phyloP scores from a whole-genome alignment of 1,140 invertebrate genomes.

The Sinonovacula constricta region DNA sequence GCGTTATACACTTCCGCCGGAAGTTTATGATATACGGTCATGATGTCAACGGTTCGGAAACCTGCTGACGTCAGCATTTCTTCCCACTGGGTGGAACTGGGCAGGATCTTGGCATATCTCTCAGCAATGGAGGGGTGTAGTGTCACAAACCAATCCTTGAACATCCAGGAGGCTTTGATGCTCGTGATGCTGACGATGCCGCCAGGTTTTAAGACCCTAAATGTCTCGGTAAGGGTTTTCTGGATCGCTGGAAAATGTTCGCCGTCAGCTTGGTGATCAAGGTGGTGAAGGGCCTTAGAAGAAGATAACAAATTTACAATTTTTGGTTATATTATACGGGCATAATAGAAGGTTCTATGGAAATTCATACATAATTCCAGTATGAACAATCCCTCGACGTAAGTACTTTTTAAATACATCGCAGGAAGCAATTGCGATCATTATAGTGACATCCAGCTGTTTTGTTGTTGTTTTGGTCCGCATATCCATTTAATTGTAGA shows the following conservation, averaged over 20 bases:
- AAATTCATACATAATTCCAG: too few relatives aligned
- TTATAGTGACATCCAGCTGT: too few relatives aligned
- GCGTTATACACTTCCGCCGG: not conserved
- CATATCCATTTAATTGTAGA: too few relatives aligned
- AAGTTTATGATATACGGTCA: constrained; percentile 32
- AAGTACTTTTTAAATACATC: too few relatives aligned
- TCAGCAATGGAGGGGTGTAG: not conserved
- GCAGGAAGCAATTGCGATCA: too few relatives aligned
- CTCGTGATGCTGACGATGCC: constrained; percentile 8
- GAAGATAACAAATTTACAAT: too few relatives aligned
- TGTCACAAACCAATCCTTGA: not conserved
- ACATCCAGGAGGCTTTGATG: not conserved
- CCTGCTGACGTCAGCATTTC: not conserved
- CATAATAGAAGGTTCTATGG: too few relatives aligned
- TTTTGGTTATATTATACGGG: too few relatives aligned
- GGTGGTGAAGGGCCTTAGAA: constrained; percentile 33
- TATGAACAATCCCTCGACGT: too few relatives aligned
- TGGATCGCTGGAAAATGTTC: constrained; percentile 7
- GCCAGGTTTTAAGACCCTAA: constrained; percentile 1
- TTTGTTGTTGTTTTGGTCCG: too few relatives aligned
- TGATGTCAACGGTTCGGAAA: not conserved
- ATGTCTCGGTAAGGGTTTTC: constrained; percentile 8
- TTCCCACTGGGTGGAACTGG: not conserved
- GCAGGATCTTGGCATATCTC: not conserved
- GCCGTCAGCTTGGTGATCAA: constrained; percentile 11